Conservation (phyloP, 2,797 vertebrate genomes). For the Oceanodroma leucorhoa region DNA sequence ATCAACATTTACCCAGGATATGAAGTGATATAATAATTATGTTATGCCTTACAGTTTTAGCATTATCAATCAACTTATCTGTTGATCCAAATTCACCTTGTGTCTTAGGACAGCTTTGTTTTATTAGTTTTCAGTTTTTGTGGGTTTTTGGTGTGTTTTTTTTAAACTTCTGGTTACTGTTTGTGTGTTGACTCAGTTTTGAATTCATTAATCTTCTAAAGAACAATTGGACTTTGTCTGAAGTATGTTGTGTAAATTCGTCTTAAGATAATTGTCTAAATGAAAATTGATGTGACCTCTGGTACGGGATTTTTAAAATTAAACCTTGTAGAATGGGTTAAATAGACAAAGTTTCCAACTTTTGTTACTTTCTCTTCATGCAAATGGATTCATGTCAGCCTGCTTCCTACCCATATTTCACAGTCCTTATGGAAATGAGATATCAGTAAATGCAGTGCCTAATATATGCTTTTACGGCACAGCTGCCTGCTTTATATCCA, state of each 20-base stretch:
- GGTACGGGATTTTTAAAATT: neutral
- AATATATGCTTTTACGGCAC: neutral
- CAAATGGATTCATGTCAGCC: neutral
- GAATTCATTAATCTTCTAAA: neutral
- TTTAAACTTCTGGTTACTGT: neutral
- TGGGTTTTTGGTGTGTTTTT: fast-evolving
- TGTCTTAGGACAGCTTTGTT: neutral
- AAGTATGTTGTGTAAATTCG: neutral
- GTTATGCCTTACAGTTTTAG: neutral
- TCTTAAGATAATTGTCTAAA: neutral
- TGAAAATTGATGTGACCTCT: neutral
- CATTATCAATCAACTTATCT: neutral
- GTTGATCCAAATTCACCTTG: neutral
- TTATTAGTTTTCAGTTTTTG: neutral
- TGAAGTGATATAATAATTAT: neutral
- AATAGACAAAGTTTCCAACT: neutral
- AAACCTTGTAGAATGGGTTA: neutral
- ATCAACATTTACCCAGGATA: neutral
- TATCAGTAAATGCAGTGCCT: neutral
- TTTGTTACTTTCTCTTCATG: neutral
- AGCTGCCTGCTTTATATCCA: neutral
- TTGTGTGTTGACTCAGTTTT: neutral
- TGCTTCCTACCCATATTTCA: neutral
- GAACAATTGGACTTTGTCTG: neutral
- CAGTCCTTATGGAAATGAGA: neutral